phyloP scores from a whole-genome alignment of 2,888 invertebrate species.

The Andricus quercusramuli region DNA sequence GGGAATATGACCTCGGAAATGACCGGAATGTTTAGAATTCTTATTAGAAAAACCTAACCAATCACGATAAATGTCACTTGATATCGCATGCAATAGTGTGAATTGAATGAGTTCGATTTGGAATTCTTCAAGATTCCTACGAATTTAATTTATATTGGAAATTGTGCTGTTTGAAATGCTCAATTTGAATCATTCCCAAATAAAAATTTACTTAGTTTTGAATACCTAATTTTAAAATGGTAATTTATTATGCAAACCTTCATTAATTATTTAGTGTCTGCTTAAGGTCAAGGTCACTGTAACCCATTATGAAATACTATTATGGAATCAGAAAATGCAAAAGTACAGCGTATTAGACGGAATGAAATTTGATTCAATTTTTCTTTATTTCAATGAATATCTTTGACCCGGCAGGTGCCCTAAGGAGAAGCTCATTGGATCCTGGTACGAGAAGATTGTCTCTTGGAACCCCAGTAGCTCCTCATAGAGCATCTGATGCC shows the following conservation, averaged over 20 bases:
- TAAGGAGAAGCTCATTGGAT: slow-evolving; percentile 88
- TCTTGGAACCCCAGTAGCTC: slow-evolving; percentile 82
- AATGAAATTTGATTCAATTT: neutral
- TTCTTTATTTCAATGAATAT: neutral
- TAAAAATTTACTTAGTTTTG: too few relatives aligned
- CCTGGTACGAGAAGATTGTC: slow-evolving; percentile 89
- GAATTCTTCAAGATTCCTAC: neutral
- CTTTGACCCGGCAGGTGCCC: slow-evolving; percentile 82
- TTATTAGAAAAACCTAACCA: neutral
- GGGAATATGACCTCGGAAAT: neutral
- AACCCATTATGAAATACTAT: too few relatives aligned
- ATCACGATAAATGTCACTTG: neutral
- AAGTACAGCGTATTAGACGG: too few relatives aligned
- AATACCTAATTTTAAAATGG: too few relatives aligned
- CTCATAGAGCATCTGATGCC: slow-evolving; percentile 88
- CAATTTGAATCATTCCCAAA: too few relatives aligned
- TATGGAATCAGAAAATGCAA: too few relatives aligned
- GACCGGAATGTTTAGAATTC: neutral
- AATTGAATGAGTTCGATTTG: neutral
- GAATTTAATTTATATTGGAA: too few relatives aligned
- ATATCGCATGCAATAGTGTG: neutral
- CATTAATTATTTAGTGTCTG: too few relatives aligned
- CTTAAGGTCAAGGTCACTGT: too few relatives aligned
- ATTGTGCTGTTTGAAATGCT: too few relatives aligned
- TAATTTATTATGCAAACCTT: too few relatives aligned